These are phyloP conservation scores for Poecilia picta DNA, from an alignment of 2,797 vertebrate genomes.

Conservation along the genomic window DNA sequence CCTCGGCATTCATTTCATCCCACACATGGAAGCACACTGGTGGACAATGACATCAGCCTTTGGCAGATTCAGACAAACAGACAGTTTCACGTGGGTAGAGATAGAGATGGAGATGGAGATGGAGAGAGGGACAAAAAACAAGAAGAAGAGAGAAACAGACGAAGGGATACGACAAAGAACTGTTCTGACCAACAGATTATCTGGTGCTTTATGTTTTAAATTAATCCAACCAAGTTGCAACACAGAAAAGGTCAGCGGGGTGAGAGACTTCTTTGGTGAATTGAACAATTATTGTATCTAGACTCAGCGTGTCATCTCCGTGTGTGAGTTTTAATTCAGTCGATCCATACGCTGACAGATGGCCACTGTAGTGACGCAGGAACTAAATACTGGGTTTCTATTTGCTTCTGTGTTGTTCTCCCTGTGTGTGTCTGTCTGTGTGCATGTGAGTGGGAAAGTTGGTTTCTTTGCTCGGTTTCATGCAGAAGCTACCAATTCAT, in stretches of 20 bases:
- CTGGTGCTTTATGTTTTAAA: constrained; percentile 30
- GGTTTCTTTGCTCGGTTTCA: constrained; percentile 21
- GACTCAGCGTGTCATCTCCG: constrained; percentile 6
- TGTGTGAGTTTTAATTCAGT: constrained; percentile 37
- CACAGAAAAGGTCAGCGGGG: constrained; percentile 31
- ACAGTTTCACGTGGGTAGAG: constrained; percentile 63
- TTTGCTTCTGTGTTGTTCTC: constrained; percentile 37
- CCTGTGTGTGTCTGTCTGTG: constrained; percentile 18
- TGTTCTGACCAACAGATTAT: constrained; percentile 25
- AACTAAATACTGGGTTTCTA: constrained; percentile 72
- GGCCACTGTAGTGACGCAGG: constrained; percentile 77
- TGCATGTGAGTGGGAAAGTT: constrained; percentile 1
- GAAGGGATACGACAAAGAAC: constrained; percentile 28
- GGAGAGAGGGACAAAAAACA: constrained; percentile 36
- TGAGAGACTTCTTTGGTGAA: constrained; percentile 25
- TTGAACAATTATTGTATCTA: constrained; percentile 29
- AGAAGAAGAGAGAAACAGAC: constrained; percentile 17
- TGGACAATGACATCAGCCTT: constrained; percentile 76
- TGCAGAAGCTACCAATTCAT: constrained; percentile 35
- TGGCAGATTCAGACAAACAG: constrained; percentile 60
- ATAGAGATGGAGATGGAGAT: constrained; percentile 27
- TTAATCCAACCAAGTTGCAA: constrained; percentile 18
- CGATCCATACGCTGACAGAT: constrained; percentile 70
- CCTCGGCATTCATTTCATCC: constrained; percentile 74
- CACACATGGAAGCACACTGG: constrained; percentile 49